Evolutionary conservation across 2,113 vertebrate genomes (phyloP).

Genomic region (Fulica atra): DNA sequence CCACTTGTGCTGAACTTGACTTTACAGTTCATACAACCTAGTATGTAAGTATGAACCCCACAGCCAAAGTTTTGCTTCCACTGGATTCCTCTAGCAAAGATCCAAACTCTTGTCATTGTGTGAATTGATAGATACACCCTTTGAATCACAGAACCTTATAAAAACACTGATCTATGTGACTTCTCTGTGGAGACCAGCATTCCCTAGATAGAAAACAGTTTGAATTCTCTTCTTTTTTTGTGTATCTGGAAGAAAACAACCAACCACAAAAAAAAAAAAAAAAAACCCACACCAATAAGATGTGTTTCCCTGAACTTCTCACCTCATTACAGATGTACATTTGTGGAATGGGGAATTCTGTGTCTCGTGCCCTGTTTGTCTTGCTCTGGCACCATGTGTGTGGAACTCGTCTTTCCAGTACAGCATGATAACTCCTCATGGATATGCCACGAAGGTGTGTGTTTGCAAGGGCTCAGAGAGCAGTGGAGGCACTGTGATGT

Average conservation of each 20-base stretch:
- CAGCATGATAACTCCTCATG: background rate
- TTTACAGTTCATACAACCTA: background rate
- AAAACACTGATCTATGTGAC: background rate
- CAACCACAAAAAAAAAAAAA: background rate
- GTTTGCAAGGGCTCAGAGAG: background rate
- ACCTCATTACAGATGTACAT: background rate
- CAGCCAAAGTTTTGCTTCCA: background rate
- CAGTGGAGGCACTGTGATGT: background rate
- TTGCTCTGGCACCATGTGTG: background rate
- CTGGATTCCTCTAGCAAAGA: background rate
- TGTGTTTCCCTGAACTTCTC: background rate
- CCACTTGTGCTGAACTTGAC: background rate
- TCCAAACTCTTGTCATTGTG: background rate
- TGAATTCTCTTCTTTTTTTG: background rate
- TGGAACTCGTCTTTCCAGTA: background rate
- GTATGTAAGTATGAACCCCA: background rate
- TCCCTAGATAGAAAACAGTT: background rate
- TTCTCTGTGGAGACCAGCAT: background rate
- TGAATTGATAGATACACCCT: background rate
- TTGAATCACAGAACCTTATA: background rate
- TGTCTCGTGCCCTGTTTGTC: background rate
- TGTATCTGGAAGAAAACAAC: background rate
- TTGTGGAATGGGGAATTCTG: background rate
- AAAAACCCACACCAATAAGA: background rate
- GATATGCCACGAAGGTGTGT: background rate